A percentile compares a stretch with the other conserved stretches of the same genome.
These are phyloP conservation scores for Xestia sexstrigata DNA, from an alignment of 2,888 invertebrate species.

Conservation along the genomic window DNA sequence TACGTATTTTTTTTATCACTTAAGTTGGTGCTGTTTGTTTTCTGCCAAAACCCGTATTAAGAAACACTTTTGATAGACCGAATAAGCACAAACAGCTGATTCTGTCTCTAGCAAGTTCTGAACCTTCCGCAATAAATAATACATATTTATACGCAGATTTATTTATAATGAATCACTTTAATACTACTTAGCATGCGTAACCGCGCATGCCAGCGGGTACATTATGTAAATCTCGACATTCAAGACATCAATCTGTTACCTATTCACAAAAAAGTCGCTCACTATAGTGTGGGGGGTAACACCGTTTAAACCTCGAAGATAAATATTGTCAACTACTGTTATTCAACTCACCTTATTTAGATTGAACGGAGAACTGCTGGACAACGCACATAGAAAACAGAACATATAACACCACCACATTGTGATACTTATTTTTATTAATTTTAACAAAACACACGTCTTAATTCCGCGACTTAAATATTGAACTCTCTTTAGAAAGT, in stretches of 20 bases:
- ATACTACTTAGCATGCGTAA: conserved; percentile 46
- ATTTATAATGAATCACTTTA: conserved; percentile 41
- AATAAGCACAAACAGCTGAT: neutral
- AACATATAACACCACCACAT: conserved; percentile 78
- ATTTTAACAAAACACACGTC: conserved; percentile 41
- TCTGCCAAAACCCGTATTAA: neutral
- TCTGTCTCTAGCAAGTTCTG: neutral
- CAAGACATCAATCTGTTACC: conserved; percentile 5
- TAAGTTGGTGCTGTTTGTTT: neutral
- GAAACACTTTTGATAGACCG: neutral
- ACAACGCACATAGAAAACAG: conserved; percentile 74
- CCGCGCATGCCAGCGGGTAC: conserved; percentile 9
- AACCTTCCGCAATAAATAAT: conserved; percentile 21
- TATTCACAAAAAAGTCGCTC: conserved; percentile 42
- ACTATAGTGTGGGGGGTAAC: conserved; percentile 35
- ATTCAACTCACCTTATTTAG: conserved; percentile 79
- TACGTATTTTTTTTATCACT: neutral
- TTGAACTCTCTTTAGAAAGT: conserved; percentile 72
- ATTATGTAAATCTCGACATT: conserved; percentile 47
- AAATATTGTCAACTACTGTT: conserved; percentile 66
- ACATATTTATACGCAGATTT: conserved; percentile 14
- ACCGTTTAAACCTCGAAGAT: conserved; percentile 46
- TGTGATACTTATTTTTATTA: conserved; percentile 29
- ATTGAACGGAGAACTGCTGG: conserved; percentile 67
- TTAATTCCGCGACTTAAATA: conserved; percentile 55